Base-by-base conservation (phyloP, 2,797 vertebrate species). In the Rhadinocentrus ornatus region DNA sequence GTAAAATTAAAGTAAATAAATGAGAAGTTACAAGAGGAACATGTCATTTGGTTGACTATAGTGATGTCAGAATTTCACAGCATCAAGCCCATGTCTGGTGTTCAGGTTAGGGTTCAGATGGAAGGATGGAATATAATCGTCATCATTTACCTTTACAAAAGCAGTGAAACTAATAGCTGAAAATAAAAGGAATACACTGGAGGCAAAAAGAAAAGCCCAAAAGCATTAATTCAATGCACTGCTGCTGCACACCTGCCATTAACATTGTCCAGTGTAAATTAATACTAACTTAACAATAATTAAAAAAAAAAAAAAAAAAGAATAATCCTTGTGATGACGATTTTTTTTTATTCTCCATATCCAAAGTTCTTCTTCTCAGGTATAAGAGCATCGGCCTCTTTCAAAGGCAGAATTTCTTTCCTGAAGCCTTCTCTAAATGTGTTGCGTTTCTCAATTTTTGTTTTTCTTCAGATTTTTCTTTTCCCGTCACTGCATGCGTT, bases 231-330 rank as follows among this genome's bases (percentile, higher is more conserved):
- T 88, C 77, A 91, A 93, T 88, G 89, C 90, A 91, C 95, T 94
- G 93, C 95, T 95, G 93, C 95, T 96, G 93, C 95, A 95, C 93
- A 95, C 94, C 90, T 93, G 93, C 95, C 93, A 94, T 90, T 93
- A 94, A 94, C 92, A 90, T 89, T 94, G 95, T 97, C 97, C 97
- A 99, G 97, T 98, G 97, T 98, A 94, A 93, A 95, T 93, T 94
- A 95, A 96, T 96, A 96, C 96, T 93, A 92, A 95, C 81, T 90
- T 88, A 91, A 88, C 78, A 90, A 85, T 89, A 89, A 88, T 77
- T 86, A 85, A 85, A 88, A 91, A 83, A 48, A 71, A 85, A 85
- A 88, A 91, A 83, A 48, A 71, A 63, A 90, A 85, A 46, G 41
- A 85, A 81, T 62, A 86, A 89, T 92, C 95, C 89, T 93, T 94